Base-by-base conservation (phyloP, 2,797 vertebrate genomes). In the Tadarida brasiliensis region DNA sequence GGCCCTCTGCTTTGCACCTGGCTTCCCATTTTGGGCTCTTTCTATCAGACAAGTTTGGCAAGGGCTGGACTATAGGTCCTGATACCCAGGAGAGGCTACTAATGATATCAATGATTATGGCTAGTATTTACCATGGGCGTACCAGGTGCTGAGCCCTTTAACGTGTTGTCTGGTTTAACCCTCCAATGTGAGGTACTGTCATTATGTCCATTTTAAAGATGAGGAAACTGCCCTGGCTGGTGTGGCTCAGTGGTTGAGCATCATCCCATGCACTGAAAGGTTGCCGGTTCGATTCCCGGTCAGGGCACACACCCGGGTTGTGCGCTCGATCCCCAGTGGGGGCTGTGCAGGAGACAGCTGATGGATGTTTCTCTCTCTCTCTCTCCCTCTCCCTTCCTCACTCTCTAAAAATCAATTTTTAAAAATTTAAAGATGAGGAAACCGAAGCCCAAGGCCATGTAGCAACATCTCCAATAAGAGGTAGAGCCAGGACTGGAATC, bases 41-140 rank as follows among this genome's bases (percentile, higher is more conserved):
- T 63, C 59, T n/a, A 17, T 11, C 0, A 0, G 4, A 59, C 24
- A 47, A 47, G 47, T 51, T 16, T 20, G 47, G 28, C 44, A 12
- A 24, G 3, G 39, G 2, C 87, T n/a, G 44, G 56, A 7, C 20
- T 35, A 11, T n/a, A 39, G 16, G 68, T 17, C 20, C 26, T 16
- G 54, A 80, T 1, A 11, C 30, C 39, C 16, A 3, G 80, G 47
- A 81, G 26, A 54, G 51, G 4, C 30, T 77, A 0, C 10, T 47
- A 17, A 14, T 47, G 7, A 26, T 11, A 20, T 12, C 0, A 1
- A 1, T 3, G 68, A 78, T 2, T 0, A 2, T 8, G 59, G 44
- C 44, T 8, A 2, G 28, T n/a, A 17, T 0, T 20, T 2, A 11
- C 39, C 44, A 2, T 0, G 0, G 33, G 56, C 30, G 0, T 2